Evolutionary conservation across 53 echinoderm and acorn worm species (phyloP).

Genomic region (Mesocentrotus franciscanus): DNA sequence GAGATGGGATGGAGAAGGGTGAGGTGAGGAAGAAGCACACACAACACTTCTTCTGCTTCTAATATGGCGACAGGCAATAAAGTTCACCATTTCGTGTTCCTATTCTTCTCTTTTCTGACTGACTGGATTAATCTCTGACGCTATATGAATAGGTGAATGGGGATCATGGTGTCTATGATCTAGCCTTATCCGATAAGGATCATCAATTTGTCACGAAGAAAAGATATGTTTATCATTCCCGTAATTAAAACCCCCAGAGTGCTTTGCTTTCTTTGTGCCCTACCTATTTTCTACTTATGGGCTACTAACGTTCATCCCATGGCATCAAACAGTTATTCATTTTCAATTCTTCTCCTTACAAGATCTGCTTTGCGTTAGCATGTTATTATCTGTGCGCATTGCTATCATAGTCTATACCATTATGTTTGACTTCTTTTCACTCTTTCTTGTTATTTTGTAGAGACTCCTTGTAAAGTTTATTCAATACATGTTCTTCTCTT

Average conservation of each 20-base stretch:
- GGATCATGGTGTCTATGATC: neutral
- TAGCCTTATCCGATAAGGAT: neutral
- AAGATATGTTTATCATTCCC: neutral
- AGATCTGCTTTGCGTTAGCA: neutral
- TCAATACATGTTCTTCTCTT: too few relatives aligned
- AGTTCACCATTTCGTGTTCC: neutral
- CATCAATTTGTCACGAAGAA: slow-evolving; percentile 21
- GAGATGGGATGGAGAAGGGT: neutral
- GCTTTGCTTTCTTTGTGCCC: neutral
- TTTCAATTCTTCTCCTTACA: neutral
- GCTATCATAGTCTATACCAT: neutral
- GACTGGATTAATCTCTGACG: neutral
- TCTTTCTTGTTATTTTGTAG: neutral
- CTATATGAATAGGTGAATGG: neutral
- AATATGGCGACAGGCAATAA: neutral
- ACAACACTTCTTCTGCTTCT: neutral
- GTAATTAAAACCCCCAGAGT: neutral
- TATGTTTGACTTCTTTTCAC: neutral
- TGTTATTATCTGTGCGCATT: neutral
- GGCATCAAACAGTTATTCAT: neutral
- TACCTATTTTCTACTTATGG: neutral
- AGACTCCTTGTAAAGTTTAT: too few relatives aligned
- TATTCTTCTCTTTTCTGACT: neutral
- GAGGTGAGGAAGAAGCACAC: neutral
- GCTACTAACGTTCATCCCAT: neutral